Conservation (phyloP, 2,113 vertebrate species). For the Trogon surrucura region DNA sequence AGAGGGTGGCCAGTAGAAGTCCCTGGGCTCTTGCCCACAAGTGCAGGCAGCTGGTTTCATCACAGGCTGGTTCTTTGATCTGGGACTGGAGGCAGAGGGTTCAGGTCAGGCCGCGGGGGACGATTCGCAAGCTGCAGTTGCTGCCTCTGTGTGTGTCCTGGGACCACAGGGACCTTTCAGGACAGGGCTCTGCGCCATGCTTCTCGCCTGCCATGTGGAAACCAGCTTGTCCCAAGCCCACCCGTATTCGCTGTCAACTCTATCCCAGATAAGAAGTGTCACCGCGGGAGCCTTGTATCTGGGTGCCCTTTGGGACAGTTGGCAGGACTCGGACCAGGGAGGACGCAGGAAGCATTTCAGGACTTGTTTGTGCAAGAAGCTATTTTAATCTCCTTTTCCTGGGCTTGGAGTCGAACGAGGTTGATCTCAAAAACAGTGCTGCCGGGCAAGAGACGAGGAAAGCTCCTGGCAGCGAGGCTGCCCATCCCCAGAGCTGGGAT, state of each 20-base stretch:
- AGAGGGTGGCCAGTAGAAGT: not conserved
- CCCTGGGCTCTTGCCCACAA: not conserved
- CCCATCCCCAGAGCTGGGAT: not conserved
- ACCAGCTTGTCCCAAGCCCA: not conserved
- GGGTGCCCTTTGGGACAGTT: constrained; percentile 18
- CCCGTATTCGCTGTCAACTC: not conserved
- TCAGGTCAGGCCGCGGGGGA: not conserved
- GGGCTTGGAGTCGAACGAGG: not conserved
- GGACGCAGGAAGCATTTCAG: not conserved
- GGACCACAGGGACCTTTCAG: not conserved
- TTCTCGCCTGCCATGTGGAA: not conserved
- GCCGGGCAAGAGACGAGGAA: not conserved
- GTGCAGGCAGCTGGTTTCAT: not conserved
- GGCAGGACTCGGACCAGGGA: not conserved
- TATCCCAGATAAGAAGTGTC: constrained; percentile 35
- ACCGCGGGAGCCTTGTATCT: not conserved
- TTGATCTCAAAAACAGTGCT: not conserved
- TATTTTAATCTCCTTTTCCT: constrained; percentile 1
- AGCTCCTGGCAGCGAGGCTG: not conserved
- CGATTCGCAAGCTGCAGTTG: not conserved
- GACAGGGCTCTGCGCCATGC: not conserved
- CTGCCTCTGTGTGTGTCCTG: not conserved
- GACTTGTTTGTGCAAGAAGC: constrained; percentile 49
- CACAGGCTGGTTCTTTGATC: not conserved
- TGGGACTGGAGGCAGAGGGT: not conserved